phyloP scores from a whole-genome alignment of 2,113 vertebrate species.

The Albula goreensis region DNA sequence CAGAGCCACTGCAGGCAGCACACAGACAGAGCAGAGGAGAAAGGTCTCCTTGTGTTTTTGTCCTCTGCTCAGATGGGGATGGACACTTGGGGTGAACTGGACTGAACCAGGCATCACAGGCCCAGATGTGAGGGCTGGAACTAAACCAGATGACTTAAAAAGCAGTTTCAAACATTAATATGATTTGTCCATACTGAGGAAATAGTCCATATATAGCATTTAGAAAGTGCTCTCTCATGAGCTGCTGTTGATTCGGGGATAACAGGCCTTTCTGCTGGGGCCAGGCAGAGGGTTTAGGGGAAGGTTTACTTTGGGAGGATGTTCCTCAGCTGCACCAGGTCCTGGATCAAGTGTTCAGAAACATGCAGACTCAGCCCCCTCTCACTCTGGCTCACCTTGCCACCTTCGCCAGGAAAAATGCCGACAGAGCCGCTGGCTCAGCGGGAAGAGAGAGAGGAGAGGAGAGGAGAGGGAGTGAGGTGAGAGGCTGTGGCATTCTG shows the following conservation, averaged over 20 bases:
- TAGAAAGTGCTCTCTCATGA: background rate
- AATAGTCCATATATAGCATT: background rate
- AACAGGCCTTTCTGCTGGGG: constrained; percentile 33
- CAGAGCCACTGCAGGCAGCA: background rate
- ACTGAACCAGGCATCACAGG: background rate
- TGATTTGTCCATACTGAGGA: background rate
- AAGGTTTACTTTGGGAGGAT: constrained; percentile 57
- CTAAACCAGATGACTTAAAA: background rate
- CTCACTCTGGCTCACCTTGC: constrained; percentile 38
- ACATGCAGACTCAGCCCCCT: constrained; percentile 51
- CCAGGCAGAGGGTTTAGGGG: constrained; percentile 27
- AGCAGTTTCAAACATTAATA: background rate
- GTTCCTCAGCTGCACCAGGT: constrained; percentile 20
- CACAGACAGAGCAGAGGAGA: background rate
- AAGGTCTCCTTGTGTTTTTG: constrained; percentile 8
- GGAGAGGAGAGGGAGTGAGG: constrained; percentile 31
- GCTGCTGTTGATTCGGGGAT: constrained; percentile 34
- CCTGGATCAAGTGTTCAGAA: constrained; percentile 44
- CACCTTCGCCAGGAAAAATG: constrained; percentile 42
- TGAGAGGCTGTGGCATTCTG: constrained; percentile 48
- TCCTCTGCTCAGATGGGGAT: background rate
- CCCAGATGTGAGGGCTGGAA: background rate
- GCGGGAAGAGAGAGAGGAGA: constrained; percentile 23
- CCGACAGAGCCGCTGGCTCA: constrained; percentile 32
- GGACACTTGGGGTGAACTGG: background rate